phyloP scores from a whole-genome alignment of 2,888 invertebrate species.

The Rutpela maculata region DNA sequence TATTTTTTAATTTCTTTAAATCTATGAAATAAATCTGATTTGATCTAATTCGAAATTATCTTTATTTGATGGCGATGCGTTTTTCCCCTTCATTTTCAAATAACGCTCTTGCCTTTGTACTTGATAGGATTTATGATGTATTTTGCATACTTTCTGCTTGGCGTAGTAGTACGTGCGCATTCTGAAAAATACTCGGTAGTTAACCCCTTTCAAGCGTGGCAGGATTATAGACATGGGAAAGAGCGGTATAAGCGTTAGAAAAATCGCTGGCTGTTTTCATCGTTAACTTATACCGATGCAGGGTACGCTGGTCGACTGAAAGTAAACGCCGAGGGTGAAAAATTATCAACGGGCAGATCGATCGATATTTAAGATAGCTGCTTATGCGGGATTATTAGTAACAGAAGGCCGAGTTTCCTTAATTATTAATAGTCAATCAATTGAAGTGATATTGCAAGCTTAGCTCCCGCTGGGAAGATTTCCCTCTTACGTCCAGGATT shows the following conservation, averaged over 20 bases:
- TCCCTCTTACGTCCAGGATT: background rate
- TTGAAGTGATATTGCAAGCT: background rate
- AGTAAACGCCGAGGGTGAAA: background rate
- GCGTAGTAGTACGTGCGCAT: background rate
- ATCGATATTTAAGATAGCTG: slow-evolving; percentile 3
- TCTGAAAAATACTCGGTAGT: background rate
- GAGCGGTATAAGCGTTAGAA: background rate
- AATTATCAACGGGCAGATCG: background rate
- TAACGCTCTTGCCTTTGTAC: background rate
- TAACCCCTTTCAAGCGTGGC: slow-evolving; percentile 7
- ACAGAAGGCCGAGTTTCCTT: background rate
- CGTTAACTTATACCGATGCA: background rate
- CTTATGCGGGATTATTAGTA: background rate
- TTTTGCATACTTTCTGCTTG: background rate
- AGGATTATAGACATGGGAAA: background rate
- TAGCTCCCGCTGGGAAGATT: background rate
- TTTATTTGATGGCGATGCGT: too few species aligned
- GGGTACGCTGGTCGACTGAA: background rate
- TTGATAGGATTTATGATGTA: background rate
- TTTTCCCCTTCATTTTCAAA: too few species aligned
- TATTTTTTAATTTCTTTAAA: too few species aligned
- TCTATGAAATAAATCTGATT: too few species aligned
- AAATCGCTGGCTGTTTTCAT: background rate
- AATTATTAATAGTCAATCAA: background rate
- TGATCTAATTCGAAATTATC: too few species aligned